Conservation (phyloP, 2,797 vertebrate genomes). For the Phrynocephalus guinanensis region DNA sequence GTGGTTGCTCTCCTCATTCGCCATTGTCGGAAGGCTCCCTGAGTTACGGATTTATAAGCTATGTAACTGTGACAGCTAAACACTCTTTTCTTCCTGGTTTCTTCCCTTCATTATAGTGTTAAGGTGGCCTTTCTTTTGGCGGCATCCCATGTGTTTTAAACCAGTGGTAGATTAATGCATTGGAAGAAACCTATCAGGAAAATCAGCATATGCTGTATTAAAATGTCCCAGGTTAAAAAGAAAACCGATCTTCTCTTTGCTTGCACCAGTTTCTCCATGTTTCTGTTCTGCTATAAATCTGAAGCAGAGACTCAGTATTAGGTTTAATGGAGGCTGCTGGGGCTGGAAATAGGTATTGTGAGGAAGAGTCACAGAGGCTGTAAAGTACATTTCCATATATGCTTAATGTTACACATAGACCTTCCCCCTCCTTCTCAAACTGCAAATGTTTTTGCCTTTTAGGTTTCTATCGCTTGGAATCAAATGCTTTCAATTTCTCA, state of each 20-base stretch:
- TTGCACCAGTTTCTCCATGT: neutral
- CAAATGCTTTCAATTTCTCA: neutral
- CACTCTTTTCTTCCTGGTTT: neutral
- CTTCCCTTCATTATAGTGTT: slow-evolving; percentile 11
- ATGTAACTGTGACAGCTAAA: slow-evolving; percentile 12
- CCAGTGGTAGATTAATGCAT: neutral
- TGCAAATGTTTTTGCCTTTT: neutral
- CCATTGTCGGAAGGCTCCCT: slow-evolving; percentile 16
- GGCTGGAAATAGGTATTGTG: neutral
- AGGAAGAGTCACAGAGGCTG: neutral
- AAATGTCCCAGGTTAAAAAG: neutral
- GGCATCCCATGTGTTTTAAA: neutral
- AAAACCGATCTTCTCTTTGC: neutral
- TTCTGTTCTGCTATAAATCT: neutral
- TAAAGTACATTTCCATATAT: neutral
- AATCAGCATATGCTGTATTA: neutral
- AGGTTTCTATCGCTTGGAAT: neutral
- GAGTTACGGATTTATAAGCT: slow-evolving; percentile 7
- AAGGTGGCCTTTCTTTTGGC: neutral
- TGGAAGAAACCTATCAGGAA: neutral
- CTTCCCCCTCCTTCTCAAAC: no score
- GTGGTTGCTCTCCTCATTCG: neutral
- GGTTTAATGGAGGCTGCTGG: neutral
- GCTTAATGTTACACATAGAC: neutral
- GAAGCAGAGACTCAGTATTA: neutral